phyloP scores from a whole-genome alignment of 1,140 invertebrate species.

The Aphelinus atriplicis region DNA sequence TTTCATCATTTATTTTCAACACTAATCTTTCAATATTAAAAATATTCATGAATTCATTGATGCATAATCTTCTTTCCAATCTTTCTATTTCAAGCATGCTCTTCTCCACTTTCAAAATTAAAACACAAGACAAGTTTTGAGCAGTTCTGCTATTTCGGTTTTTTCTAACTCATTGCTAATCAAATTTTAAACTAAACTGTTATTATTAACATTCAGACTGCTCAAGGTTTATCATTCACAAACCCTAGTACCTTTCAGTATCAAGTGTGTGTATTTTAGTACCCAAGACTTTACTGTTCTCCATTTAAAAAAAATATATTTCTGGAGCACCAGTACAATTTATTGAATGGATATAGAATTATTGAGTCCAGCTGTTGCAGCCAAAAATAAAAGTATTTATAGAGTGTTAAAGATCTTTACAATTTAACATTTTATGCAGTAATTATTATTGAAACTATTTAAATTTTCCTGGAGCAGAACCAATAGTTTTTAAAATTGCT shows the following conservation, averaged over 20 bases:
- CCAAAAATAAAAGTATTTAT: constrained; percentile 29
- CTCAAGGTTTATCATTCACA: no score
- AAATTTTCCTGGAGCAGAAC: neutral
- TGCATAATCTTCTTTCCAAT: neutral
- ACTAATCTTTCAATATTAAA: no score
- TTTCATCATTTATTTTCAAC: no score
- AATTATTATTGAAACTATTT: constrained; percentile 25
- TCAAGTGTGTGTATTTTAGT: no score
- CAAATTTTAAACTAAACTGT: no score
- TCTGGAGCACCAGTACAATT: constrained; percentile 1
- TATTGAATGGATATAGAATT: constrained; percentile 29
- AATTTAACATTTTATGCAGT: constrained; percentile 32
- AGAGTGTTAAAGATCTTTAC: constrained; percentile 22
- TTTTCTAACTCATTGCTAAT: no score
- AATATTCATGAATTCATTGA: constrained; percentile 4
- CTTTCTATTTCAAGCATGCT: constrained; percentile 9
- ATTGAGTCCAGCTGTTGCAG: constrained; percentile 36
- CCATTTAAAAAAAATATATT: constrained; percentile 21
- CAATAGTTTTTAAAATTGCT: constrained; percentile 39
- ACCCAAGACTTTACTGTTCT: neutral
- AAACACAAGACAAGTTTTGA: neutral
- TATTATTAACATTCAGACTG: no score
- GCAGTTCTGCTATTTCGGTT: no score
- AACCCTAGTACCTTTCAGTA: no score
- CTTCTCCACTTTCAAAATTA: constrained; percentile 3